Evolutionary conservation across 23 tunicate genomes (phyloP), one percentile per base, ranked within the genome.

Genomic region (Botrylloides violaceus): DNA sequence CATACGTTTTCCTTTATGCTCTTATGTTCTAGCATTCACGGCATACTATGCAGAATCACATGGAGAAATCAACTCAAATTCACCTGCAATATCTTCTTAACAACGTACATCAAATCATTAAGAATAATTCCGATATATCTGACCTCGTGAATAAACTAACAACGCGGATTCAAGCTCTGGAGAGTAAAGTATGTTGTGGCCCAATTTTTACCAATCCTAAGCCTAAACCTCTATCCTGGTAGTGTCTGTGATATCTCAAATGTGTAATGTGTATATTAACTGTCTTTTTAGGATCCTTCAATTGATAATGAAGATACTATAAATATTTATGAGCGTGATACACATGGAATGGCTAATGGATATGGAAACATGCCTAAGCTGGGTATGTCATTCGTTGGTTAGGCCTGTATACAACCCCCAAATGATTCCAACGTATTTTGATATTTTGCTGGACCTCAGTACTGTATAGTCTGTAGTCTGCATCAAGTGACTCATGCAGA

Each of bases 61-160:
- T 88, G 96, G 84, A 88, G 53, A 37, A 55, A 23, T 77, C 88
- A 2, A 88, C 96, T 0, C 96, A 88, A 49, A 73, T 88, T 59
- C 96, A 88, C 72, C 88, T 88, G 57, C 96, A 82, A 50, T 88
- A 88, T 61, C 64, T 88, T 5, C 84, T 88, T 9, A 88, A 79
- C 73, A 72, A 72, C 64, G 80, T 88, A 1, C 29, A 50, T 28
- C 53, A 70, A 2, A 22, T 88, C 27, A 81, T 72, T 32, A 88
- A 88, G 66, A 76, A 77, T 25, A 37, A 36, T 26, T 15, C 74
- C 6, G 58, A 43, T 5, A 23, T 68, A n/a, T 68, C 74, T 19
- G 74, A 20, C 21, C 36, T 43, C 28, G 0, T 68, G 74, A 15
- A 37, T 35, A 23, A 35, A 4, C 26, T 68, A 2, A 23, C 58